These are phyloP conservation scores for Fissipunctia ypsillon DNA, from an alignment of 2,888 invertebrate genomes.

Conservation along the genomic window DNA sequence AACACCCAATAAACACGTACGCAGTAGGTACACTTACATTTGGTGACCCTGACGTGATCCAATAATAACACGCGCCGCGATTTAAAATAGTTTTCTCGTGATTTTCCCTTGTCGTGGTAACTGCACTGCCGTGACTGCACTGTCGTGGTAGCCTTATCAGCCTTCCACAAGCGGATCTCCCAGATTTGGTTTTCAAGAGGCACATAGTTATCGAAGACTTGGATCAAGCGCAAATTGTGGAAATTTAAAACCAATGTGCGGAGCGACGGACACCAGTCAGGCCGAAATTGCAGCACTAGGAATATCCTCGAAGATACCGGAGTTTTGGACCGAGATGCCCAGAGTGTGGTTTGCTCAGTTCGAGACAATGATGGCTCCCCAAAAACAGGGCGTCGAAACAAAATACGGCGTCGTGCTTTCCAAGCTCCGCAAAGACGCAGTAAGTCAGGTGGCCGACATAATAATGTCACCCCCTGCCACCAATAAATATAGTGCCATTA, in stretches of 20 bases:
- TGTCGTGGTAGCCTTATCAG: background rate
- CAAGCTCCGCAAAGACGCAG: background rate
- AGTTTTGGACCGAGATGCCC: background rate
- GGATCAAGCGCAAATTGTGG: background rate
- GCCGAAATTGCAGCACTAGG: background rate
- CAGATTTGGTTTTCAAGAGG: background rate
- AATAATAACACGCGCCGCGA: background rate
- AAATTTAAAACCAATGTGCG: background rate
- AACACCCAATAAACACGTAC: too few species aligned
- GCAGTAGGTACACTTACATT: background rate
- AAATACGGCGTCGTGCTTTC: background rate
- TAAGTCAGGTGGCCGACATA: background rate
- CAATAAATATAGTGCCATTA: conserved; percentile 2
- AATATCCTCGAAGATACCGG: conserved; percentile 1
- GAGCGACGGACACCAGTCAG: background rate
- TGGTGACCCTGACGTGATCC: background rate
- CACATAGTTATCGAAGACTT: background rate
- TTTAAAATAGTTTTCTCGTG: background rate
- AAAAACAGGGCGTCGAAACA: background rate
- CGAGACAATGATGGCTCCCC: conserved; percentile 7
- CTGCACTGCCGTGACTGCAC: too few species aligned
- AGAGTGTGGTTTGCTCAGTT: background rate
- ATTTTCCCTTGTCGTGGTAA: background rate
- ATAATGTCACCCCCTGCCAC: background rate
- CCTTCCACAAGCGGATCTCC: conserved; percentile 1